Conservation (phyloP, 53 echinoderm and acorn worm genomes). For the Luidia sarsii region DNA sequence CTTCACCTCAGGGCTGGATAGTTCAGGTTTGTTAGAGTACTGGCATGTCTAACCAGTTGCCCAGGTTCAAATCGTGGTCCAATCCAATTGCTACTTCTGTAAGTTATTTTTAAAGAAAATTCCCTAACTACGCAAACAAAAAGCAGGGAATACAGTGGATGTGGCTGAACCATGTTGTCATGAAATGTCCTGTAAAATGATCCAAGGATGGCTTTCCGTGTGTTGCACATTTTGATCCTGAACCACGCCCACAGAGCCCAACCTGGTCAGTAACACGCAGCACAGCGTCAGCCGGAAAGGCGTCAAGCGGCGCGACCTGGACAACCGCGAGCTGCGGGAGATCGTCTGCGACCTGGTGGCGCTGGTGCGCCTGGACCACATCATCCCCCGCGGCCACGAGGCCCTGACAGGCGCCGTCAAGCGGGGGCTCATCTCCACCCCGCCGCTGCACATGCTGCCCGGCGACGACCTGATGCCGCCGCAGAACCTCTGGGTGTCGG, state of each 20-base stretch:
- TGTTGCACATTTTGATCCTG: no score
- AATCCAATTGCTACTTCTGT: no score
- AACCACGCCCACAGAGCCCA: constrained; percentile 84
- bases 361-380: constrained; percentile 87
- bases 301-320: constrained; percentile 94
- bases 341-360: constrained; percentile 94
- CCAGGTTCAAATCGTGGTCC: no score
- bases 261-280: constrained; percentile 96
- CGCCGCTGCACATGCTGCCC: constrained; percentile 96
- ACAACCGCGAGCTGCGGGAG: constrained; percentile 90
- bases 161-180: no score
- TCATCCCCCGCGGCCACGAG: constrained; percentile 88
- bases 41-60: no score
- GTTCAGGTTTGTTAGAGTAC: no score
- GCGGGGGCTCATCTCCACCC: constrained; percentile 88
- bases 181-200: no score
- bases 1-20: no score
- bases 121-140: no score
- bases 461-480: constrained; percentile 84
- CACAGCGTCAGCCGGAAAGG: constrained; percentile 97
- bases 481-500: constrained; percentile 86
- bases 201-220: no score
- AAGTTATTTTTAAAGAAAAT: no score
- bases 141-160: no score
- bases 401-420: constrained; percentile 85